A percentile compares a stretch with the other conserved stretches of the same genome.
Conservation (phyloP, 2,113 vertebrate species). For the Boulengeromyrus knoepffleri region DNA sequence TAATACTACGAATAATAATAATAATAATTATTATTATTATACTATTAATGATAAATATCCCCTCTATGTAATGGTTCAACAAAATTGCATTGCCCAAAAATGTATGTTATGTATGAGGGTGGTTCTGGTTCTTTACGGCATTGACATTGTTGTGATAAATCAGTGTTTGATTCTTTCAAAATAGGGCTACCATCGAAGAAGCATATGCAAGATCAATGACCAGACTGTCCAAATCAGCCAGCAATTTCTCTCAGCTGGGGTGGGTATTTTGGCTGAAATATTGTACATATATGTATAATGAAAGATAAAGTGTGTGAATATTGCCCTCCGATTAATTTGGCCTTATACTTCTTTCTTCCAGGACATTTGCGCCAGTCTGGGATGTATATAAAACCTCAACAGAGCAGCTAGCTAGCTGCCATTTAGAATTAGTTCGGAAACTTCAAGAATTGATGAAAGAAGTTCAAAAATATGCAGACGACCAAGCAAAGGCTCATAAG, state of each 20-base stretch:
- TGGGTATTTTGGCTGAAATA: slow-evolving; percentile 53
- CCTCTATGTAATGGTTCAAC: neutral
- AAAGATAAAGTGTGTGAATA: neutral
- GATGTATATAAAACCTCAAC: slow-evolving; percentile 92
- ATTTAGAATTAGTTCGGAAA: slow-evolving; percentile 88
- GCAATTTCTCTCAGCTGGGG: slow-evolving; percentile 93
- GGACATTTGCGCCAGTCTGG: slow-evolving; percentile 94
- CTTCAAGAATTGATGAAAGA: slow-evolving; percentile 95
- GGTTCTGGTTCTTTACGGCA: neutral
- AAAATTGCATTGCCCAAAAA: neutral
- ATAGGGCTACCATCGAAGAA: slow-evolving; percentile 89
- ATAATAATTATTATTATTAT: neutral
- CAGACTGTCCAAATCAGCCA: slow-evolving; percentile 88
- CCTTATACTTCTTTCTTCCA: slow-evolving; percentile 34
- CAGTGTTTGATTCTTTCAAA: neutral
- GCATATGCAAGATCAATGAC: slow-evolving; percentile 91
- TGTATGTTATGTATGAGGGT: neutral
- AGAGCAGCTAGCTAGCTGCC: slow-evolving; percentile 87
- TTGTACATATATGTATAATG: neutral
- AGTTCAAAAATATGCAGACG: slow-evolving; percentile 93
- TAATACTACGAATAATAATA: too few relatives aligned
- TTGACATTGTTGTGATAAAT: neutral
- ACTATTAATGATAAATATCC: neutral
- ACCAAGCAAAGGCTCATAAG: slow-evolving; percentile 93
- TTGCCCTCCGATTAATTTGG: neutral